Evolutionary conservation across 23 tunicate genomes (phyloP), one percentile per base, ranked within the genome.

Genomic region (Halocynthia roretzi): DNA sequence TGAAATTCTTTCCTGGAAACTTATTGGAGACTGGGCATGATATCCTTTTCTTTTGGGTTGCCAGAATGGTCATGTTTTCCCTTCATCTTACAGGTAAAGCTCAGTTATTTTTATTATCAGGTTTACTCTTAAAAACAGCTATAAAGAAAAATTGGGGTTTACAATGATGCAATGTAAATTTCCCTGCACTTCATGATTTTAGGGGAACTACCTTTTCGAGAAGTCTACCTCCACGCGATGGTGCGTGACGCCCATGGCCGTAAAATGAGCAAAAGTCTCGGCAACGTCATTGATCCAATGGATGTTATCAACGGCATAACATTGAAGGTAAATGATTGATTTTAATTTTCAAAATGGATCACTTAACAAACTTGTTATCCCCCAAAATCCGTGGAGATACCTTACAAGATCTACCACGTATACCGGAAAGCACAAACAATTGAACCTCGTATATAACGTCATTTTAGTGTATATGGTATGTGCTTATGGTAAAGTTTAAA

Each of bases 231-330:
- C 8, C 99, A 94, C 62, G 99, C 99, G 17, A 94, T 94, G 99
- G 99, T 94, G 55, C 81, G 99, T 6, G 99, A 94, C 70, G 99
- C 99, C 51, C 99, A 94, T 67, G 99, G 99, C 6, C 55, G 99
- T 31, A 94, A 94, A 63, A 94, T 94, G 99, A 87, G 95, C 82
- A 94, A 94, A 69, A 82, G 89, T 10, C 91, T 94, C 9, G 99
- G 99, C 19, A 94, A 94, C 74, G 99, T 94, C 53, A 94, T 94
- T 76, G 99, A 94, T 77, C 99, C 99, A 6, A 72, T 80, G 61
- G 95, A 94, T 72, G 99, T 94, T 31, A 76, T 94, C 18, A 81
- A 67, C 31, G 99, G 99, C 19, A 88, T 88, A 50, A 80, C 91
- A 17, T 74, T 93, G 20, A 88, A 90, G 83, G 94, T 88, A 72